A percentile compares a stretch with the other conserved stretches of the same genome.
Evolutionary conservation across 2,113 vertebrate species (phyloP).

Genomic region (Centropristis striata): DNA sequence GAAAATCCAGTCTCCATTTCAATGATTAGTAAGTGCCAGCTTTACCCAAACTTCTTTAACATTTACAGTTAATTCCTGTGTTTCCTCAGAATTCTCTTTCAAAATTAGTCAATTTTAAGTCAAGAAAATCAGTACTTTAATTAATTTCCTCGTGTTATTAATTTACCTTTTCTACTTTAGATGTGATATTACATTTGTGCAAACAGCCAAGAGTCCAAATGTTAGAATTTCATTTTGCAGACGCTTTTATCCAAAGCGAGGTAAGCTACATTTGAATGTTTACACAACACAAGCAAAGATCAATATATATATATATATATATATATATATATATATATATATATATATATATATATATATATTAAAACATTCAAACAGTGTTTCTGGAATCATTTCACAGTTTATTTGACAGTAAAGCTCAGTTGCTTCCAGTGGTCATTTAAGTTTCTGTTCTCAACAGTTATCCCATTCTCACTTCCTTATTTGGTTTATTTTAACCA

Average conservation of each 20-base stretch:
- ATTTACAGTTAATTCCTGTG: neutral
- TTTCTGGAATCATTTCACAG: no score
- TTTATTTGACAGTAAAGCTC: neutral
- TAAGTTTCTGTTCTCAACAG: neutral
- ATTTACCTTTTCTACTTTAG: neutral
- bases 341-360: no score
- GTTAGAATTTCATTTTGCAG: no score
- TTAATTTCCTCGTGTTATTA: neutral
- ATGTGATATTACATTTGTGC: neutral
- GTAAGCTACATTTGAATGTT: no score
- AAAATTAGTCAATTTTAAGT: neutral
- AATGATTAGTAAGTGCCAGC: constrained; percentile 73
- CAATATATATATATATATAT: no score
- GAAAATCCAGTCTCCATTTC: constrained; percentile 38
- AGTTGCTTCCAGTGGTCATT: neutral
- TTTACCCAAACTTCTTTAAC: neutral
- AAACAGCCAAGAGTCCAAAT: neutral
- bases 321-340: no score
- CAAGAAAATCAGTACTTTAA: neutral
- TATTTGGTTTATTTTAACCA: neutral
- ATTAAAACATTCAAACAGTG: no score
- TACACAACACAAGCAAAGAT: no score
- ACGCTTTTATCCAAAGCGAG: no score
- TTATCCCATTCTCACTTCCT: neutral
- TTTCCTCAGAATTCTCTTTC: neutral